phyloP scores from a whole-genome alignment of 2,797 vertebrate genomes.

The Gila robusta region DNA sequence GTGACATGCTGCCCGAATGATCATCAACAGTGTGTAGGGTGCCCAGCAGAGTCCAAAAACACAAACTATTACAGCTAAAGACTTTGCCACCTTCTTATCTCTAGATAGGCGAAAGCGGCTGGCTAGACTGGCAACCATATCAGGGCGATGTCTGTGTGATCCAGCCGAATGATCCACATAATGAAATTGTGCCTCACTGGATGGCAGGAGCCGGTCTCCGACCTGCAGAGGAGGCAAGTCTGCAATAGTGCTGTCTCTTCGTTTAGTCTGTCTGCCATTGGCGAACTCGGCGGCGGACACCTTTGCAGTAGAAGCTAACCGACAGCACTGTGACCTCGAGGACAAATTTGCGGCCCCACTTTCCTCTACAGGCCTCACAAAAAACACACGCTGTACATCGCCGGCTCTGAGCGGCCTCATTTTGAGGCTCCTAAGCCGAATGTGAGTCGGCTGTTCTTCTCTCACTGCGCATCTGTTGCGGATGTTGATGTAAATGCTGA shows the following conservation, averaged over 20 bases:
- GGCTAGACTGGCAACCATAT: constrained; percentile 66
- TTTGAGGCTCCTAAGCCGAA: constrained; percentile 67
- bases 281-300: constrained; percentile 46
- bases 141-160: constrained; percentile 52
- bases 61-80: constrained; percentile 79
- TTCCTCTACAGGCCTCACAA: constrained; percentile 68
- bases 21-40: constrained; percentile 80
- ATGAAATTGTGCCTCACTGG: constrained; percentile 58
- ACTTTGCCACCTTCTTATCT: constrained; percentile 80
- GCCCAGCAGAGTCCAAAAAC: constrained; percentile 81
- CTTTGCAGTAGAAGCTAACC: constrained; percentile 43
- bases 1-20: constrained; percentile 78
- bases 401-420: constrained; percentile 64
- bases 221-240: constrained; percentile 74
- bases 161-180: constrained; percentile 57
- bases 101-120: constrained; percentile 74
- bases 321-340: constrained; percentile 55
- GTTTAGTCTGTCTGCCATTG: constrained; percentile 28
- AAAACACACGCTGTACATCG: constrained; percentile 70
- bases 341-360: constrained; percentile 6
- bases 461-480: constrained; percentile 72
- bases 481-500: constrained; percentile 83
- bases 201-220: constrained; percentile 61
- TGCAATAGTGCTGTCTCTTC: constrained; percentile 62
- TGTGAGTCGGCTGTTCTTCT: constrained; percentile 62